Conservation (phyloP, 2,797 vertebrate species). For the Pseudochaenichthys georgianus region DNA sequence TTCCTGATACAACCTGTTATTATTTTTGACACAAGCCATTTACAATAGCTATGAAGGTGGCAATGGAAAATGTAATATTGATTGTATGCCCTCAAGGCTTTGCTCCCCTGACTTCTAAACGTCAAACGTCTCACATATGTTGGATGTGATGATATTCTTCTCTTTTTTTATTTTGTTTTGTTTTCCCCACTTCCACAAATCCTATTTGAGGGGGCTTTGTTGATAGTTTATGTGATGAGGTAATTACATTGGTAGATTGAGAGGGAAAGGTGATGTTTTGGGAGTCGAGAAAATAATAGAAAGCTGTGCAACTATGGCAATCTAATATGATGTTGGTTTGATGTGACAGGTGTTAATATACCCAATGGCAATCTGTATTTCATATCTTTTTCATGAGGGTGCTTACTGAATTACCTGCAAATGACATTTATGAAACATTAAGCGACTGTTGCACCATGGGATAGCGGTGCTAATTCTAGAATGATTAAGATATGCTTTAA, state of each 20-base stretch:
- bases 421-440: slow-evolving; percentile 76
- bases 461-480: slow-evolving; percentile 45
- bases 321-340: slow-evolving; percentile 62
- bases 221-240: slow-evolving; percentile 75
- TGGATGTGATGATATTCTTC: slow-evolving; percentile 78
- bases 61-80: slow-evolving; percentile 91
- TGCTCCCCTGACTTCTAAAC: slow-evolving; percentile 83
- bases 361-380: slow-evolving; percentile 75
- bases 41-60: slow-evolving; percentile 90
- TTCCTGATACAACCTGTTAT: slow-evolving; percentile 90
- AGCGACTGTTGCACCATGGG: slow-evolving; percentile 59
- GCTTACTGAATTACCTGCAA: slow-evolving; percentile 77
- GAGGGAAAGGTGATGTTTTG: slow-evolving; percentile 69
- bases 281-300: slow-evolving; percentile 70
- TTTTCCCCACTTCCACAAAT: slow-evolving; percentile 66
- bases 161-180: slow-evolving; percentile 63
- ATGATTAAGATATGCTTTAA: slow-evolving; percentile 57
- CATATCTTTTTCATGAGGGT: slow-evolving; percentile 74
- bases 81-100: slow-evolving; percentile 88
- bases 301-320: slow-evolving; percentile 58
- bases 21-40: slow-evolving; percentile 92
- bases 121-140: slow-evolving; percentile 80
- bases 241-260: slow-evolving; percentile 76
- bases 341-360: slow-evolving; percentile 81
- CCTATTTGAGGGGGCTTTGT: slow-evolving; percentile 65